A percentile compares a stretch with the other conserved stretches of the same genome.
Evolutionary conservation across 1,140 invertebrate species (phyloP).

Genomic region (Neodiprion virginianus): DNA sequence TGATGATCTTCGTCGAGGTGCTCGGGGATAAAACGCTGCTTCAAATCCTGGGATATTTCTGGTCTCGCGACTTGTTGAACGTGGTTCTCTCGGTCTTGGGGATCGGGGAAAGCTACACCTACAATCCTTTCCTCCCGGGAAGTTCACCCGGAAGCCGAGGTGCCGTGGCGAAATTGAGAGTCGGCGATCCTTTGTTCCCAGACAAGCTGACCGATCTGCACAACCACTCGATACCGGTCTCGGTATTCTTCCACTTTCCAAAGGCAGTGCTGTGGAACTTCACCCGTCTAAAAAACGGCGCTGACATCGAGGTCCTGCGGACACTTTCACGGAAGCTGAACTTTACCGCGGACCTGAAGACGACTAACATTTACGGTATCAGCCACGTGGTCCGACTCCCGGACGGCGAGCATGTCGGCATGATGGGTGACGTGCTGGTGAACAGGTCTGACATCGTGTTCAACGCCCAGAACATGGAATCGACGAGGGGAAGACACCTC

Average conservation of each 20-base stretch:
- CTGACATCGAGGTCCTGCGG: conserved; percentile 21
- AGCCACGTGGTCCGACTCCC: conserved; percentile 20
- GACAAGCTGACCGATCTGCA: conserved; percentile 29
- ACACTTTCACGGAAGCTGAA: conserved; percentile 22
- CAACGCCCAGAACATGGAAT: conserved; percentile 14
- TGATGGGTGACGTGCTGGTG: conserved; percentile 25
- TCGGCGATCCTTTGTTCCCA: conserved; percentile 20
- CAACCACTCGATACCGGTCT: conserved; percentile 17
- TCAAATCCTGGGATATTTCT: neutral
- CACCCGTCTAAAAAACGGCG: conserved; percentile 5
- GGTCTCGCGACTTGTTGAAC: neutral
- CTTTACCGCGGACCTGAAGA: conserved; percentile 21
- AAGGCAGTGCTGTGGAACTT: neutral
- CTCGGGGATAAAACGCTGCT: neutral
- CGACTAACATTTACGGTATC: neutral
- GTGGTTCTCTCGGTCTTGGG: neutral
- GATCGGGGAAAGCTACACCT: neutral
- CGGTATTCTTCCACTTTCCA: conserved; percentile 19
- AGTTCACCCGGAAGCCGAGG: neutral
- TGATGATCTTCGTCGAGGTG: neutral
- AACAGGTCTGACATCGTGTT: conserved; percentile 19
- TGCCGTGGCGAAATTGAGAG: neutral
- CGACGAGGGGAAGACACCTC: conserved; percentile 16
- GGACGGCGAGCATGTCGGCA: neutral
- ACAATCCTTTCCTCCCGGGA: neutral